A percentile compares a stretch with the other conserved stretches of the same genome.
Conservation (phyloP, 2,113 vertebrate genomes). For the Catharus fuscescens region DNA sequence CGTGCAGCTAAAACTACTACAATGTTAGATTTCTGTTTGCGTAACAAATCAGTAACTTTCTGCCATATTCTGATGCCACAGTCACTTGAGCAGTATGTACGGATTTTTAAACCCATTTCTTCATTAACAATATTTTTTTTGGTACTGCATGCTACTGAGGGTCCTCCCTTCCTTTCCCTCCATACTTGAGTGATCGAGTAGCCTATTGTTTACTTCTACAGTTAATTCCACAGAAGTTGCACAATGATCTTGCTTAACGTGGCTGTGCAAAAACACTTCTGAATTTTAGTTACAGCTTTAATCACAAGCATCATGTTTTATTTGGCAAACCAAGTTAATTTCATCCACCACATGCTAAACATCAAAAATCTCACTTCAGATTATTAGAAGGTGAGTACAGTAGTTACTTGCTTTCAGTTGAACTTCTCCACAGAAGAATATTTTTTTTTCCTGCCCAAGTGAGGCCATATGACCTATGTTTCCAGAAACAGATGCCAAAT, state of each 20-base stretch:
- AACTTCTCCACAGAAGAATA: neutral
- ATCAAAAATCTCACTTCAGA: neutral
- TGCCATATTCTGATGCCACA: neutral
- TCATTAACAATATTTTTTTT: neutral
- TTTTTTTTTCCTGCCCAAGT: neutral
- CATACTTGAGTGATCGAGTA: neutral
- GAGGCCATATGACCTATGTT: neutral
- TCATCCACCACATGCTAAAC: neutral
- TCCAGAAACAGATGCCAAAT: neutral
- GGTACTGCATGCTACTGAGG: neutral
- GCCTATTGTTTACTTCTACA: neutral
- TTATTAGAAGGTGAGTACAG: neutral
- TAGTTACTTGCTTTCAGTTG: neutral
- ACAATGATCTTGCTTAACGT: neutral
- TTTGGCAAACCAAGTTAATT: neutral
- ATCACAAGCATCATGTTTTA: neutral
- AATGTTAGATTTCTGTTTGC: neutral
- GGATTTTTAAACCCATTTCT: neutral
- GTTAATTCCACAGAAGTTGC: neutral
- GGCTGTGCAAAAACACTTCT: neutral
- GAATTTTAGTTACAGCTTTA: neutral
- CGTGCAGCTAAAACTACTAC: neutral
- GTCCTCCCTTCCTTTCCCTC: neutral
- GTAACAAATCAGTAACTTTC: neutral
- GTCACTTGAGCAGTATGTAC: neutral